Evolutionary conservation across 2,888 invertebrate genomes (phyloP).

Genomic region (Serrognathus titanus): DNA sequence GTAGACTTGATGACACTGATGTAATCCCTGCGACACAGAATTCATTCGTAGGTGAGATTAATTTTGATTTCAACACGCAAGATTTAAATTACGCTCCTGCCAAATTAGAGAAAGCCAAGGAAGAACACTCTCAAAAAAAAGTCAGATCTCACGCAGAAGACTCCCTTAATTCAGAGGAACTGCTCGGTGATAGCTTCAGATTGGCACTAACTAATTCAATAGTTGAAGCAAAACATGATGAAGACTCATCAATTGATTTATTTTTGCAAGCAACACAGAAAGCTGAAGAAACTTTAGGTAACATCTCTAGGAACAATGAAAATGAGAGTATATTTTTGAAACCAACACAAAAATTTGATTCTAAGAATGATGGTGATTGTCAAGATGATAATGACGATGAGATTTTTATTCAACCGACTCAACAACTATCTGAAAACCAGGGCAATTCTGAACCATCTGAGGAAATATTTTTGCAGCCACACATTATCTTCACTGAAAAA

Average conservation of each 20-base stretch:
- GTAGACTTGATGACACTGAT: conserved; percentile 10
- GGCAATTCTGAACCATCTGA: too few relatives aligned
- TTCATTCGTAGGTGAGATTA: not conserved
- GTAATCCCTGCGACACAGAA: conserved; percentile 10
- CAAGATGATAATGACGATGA: conserved; percentile 10
- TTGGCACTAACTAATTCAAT: conserved; percentile 5
- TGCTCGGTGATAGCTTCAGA: conserved; percentile 2
- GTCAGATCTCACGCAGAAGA: too few relatives aligned
- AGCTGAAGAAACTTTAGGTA: conserved; percentile 5
- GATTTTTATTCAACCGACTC: conserved; percentile 16
- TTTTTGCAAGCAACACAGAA: conserved; percentile 17
- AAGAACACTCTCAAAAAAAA: too few relatives aligned
- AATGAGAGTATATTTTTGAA: conserved; percentile 8
- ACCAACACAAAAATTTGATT: conserved; percentile 21
- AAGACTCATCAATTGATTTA: conserved; percentile 13
- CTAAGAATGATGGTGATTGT: not conserved
- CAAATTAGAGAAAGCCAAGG: not conserved
- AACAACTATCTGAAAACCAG: conserved; percentile 2
- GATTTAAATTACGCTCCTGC: not conserved
- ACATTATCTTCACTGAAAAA: too few relatives aligned
- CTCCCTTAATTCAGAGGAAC: not conserved
- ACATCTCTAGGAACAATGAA: conserved; percentile 2
- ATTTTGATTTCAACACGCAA: not conserved
- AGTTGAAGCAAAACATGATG: not conserved
- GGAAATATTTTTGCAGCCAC: too few relatives aligned